These are phyloP conservation scores for Sitophilus oryzae DNA, from an alignment of 1,140 invertebrate genomes.

Conservation along the genomic window DNA sequence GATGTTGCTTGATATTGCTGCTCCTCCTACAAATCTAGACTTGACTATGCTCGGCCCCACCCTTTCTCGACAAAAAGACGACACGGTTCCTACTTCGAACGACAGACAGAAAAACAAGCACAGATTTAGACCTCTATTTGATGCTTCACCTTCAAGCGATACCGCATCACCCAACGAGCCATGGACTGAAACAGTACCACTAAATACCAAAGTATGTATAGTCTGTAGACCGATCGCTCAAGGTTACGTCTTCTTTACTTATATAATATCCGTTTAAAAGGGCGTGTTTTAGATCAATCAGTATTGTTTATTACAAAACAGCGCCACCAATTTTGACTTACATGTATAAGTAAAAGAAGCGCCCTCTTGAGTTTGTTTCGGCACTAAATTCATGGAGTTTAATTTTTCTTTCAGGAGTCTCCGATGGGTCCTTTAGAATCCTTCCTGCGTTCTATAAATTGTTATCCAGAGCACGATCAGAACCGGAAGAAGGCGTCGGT, in stretches of 20 bases:
- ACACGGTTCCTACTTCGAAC: not conserved
- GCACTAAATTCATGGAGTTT: too few species aligned
- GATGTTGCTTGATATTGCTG: conserved; percentile 7
- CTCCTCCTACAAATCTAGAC: conserved; percentile 27
- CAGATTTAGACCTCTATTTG: conserved; percentile 21
- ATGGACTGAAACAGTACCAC: conserved; percentile 36
- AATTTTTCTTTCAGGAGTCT: conserved; percentile 26
- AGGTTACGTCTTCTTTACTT: too few species aligned
- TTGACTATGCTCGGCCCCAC: conserved; percentile 19
- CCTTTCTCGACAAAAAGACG: too few species aligned
- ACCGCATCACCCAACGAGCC: conserved; percentile 8
- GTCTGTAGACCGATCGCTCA: too few species aligned
- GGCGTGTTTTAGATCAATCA: too few species aligned
- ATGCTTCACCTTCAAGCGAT: conserved; percentile 11
- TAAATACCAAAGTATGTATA: conserved; percentile 31
- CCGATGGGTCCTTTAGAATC: conserved; percentile 40
- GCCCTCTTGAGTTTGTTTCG: too few species aligned
- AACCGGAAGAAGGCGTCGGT: conserved; percentile 31
- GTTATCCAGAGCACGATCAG: conserved; percentile 40
- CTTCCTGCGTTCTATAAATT: conserved; percentile 39
- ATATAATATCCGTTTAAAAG: too few species aligned
- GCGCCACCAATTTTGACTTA: too few species aligned
- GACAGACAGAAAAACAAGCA: conserved; percentile 25
- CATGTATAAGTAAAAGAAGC: too few species aligned
- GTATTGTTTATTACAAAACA: too few species aligned